These are phyloP conservation scores for Chironomus riparius DNA, from an alignment of 2,888 invertebrate species.

Conservation along the genomic window DNA sequence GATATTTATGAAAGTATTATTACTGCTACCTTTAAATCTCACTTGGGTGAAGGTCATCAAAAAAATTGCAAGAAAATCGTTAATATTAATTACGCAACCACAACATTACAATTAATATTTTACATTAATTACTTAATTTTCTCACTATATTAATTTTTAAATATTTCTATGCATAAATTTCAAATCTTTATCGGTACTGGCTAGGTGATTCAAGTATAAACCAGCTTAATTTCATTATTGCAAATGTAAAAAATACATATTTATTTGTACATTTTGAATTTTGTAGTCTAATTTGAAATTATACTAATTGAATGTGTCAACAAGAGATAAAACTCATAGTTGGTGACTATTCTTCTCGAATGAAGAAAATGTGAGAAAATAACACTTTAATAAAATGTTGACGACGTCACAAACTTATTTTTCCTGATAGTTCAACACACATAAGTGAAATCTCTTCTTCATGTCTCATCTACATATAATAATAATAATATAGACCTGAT, in stretches of 20 bases:
- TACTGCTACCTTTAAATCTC: background rate
- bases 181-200: background rate
- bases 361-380: too few species aligned
- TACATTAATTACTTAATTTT: too few species aligned
- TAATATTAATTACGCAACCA: background rate
- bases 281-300: background rate
- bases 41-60: background rate
- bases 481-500: too few species aligned
- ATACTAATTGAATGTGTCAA: conserved; percentile 8
- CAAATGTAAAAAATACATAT: too few species aligned
- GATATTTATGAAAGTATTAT: background rate
- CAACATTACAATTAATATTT: background rate
- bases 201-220: background rate
- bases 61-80: background rate
- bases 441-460: too few species aligned
- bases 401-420: too few species aligned
- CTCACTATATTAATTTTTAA: background rate
- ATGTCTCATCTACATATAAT: too few species aligned
- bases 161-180: background rate
- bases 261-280: background rate
- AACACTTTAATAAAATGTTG: too few species aligned
- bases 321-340: background rate
- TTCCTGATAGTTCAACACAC: too few species aligned
- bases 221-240: background rate
- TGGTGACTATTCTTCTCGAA: background rate